phyloP scores from a whole-genome alignment of 2,113 vertebrate species.

The Plecturocebus donacophilus region DNA sequence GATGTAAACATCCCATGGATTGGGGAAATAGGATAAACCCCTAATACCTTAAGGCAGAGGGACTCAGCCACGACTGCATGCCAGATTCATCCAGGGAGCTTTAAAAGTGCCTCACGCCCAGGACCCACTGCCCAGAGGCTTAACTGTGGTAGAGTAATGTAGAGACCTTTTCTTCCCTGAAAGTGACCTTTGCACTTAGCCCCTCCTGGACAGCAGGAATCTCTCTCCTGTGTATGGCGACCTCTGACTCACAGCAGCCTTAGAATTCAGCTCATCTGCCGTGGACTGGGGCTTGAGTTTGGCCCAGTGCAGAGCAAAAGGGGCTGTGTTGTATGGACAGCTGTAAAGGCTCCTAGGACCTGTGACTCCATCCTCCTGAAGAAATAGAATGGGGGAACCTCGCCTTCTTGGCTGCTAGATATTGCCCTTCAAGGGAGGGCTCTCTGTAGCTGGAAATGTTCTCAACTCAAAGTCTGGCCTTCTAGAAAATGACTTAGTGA shows the following conservation, averaged over 20 bases:
- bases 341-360: not conserved
- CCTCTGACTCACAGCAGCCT: not conserved
- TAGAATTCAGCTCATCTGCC: not conserved
- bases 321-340: too few relatives aligned
- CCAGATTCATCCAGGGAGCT: not conserved
- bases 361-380: not conserved
- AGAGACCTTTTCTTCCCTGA: not conserved
- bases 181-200: not conserved
- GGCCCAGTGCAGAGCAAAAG: not conserved
- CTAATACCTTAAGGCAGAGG: not conserved
- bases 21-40: too few relatives aligned
- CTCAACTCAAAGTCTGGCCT: not conserved
- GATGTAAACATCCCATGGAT: not conserved
- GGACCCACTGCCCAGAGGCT: not conserved
- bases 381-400: not conserved
- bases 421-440: not conserved
- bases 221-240: fast-evolving
- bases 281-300: not conserved
- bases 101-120: fast-evolving
- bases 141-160: not conserved
- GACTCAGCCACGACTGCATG: not conserved
- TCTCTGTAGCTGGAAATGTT: not conserved
- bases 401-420: not conserved
- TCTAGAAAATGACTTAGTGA: not conserved
- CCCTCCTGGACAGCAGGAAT: not conserved